Percentiles rank a stretch among this genome's conserved stretches.
Conservation (phyloP, 2,113 vertebrate species). For the Passer montanus region DNA sequence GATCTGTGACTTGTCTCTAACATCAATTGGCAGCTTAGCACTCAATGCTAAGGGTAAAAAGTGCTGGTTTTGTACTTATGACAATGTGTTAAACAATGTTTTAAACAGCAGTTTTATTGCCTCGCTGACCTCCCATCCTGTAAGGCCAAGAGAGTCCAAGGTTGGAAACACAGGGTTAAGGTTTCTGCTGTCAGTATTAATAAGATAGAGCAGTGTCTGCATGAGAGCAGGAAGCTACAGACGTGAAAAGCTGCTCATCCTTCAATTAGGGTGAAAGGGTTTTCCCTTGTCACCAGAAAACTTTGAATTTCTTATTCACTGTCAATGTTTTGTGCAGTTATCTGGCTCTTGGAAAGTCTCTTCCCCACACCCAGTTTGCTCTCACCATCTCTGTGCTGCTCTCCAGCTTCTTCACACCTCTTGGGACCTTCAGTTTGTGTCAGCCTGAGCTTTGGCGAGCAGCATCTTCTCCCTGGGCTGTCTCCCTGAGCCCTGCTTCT, state of each 20-base stretch:
- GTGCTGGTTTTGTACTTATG: not conserved
- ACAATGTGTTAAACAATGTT: not conserved
- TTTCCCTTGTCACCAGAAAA: not conserved
- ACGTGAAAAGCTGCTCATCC: not conserved
- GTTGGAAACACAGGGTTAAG: not conserved
- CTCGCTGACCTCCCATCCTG: not conserved
- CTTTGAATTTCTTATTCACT: not conserved
- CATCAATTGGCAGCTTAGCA: constrained; percentile 11
- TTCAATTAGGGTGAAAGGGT: not conserved
- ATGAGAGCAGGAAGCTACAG: not conserved
- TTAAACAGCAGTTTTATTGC: not conserved
- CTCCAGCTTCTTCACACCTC: not conserved
- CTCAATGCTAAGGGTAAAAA: not conserved
- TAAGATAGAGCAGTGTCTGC: not conserved
- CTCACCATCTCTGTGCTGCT: not conserved
- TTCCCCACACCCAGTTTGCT: not conserved
- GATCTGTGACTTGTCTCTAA: not conserved
- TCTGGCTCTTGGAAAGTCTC: not conserved
- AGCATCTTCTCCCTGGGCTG: not conserved
- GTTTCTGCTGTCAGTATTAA: not conserved
- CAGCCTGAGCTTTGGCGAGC: not conserved
- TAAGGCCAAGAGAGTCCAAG: not conserved
- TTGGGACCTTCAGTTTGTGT: not conserved
- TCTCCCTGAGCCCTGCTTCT: not conserved
- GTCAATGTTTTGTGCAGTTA: not conserved